These are phyloP conservation scores for Heliconius congener DNA, from an alignment of 1,140 invertebrate species.

Conservation along the genomic window DNA sequence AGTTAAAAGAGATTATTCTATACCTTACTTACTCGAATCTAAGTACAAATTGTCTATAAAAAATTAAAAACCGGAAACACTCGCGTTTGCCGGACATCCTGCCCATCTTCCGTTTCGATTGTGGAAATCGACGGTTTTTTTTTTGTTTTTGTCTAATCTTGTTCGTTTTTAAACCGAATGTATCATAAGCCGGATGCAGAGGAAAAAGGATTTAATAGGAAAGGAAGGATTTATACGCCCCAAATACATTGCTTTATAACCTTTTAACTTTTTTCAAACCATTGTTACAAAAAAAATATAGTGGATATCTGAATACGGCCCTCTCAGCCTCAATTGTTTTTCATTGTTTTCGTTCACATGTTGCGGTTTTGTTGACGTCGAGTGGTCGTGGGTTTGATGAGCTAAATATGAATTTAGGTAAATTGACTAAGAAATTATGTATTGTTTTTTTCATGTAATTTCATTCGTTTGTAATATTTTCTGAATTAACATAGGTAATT, in stretches of 20 bases:
- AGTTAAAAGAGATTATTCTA: neutral
- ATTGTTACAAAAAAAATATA: neutral
- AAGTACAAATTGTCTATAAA: neutral
- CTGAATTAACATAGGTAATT: too few species aligned
- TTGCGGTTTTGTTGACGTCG: slow-evolving; percentile 4
- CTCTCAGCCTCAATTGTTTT: neutral
- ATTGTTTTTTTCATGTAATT: too few species aligned
- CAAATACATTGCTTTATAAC: slow-evolving; percentile 12
- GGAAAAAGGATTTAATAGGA: slow-evolving; percentile 1
- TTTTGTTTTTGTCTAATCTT: neutral
- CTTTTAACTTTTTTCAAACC: slow-evolving; percentile 1
- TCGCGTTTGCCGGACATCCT: neutral
- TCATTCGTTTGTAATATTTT: too few species aligned
- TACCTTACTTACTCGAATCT: neutral
- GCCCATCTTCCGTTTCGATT: neutral
- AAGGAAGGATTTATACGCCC: slow-evolving; percentile 1
- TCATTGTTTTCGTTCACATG: neutral
- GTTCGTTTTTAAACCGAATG: neutral
- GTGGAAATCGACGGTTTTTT: neutral
- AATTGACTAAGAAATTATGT: neutral
- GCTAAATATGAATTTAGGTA: neutral
- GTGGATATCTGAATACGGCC: neutral
- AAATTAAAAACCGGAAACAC: neutral
- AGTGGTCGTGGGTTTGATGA: slow-evolving; percentile 1
- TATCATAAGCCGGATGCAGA: neutral